Evolutionary conservation across 1,140 invertebrate species (phyloP), one percentile per base, ranked within the genome.

Genomic region (Meteorus sp.): DNA sequence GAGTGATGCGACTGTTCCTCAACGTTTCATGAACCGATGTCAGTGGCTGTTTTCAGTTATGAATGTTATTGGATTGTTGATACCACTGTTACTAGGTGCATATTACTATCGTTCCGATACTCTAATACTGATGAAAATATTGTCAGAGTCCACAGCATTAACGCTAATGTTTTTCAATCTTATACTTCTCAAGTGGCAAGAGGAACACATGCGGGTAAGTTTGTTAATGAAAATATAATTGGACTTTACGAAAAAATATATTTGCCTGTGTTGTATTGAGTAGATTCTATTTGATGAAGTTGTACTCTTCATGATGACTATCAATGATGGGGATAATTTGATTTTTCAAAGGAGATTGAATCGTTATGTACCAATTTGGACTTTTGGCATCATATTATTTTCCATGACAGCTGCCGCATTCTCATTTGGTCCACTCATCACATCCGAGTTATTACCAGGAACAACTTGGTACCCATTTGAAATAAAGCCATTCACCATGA

Each of bases 381-480:
- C 17, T 15, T 56, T 60, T 33, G 22, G 56, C 5, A 29, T 27
- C 8, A 1, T 56, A 11, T 44, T 53, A 11, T 56, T 47, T 50
- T 15, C 52, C 22, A 35, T 39, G 27, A 50, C 45, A 25, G 48
- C 54, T 7, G 33, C 29, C 1, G 45, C 53, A 2, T 56, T 60
- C 19, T 56, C 51, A 1, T 51, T n/a, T 23, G 53, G 53, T 11
- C 59, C 39, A 17, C 19, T 56, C 20, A 13, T 51, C 0, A 56
- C 35, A 17, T n/a, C 35, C 3, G 15, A 33, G 33, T 45, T 51
- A 9, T 22, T 56, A 29, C 59, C 70, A 20, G 58, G 37, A 5
- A 64, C 70, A 19, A 62, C 56, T 8, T 66, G 60, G 63, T 69
- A 69, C 57, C 68, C 71, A 8, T 75, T 77, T 64, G 15, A 65